Conservation (phyloP, 2,113 vertebrate genomes). For the Corythoichthys haematopterus region DNA sequence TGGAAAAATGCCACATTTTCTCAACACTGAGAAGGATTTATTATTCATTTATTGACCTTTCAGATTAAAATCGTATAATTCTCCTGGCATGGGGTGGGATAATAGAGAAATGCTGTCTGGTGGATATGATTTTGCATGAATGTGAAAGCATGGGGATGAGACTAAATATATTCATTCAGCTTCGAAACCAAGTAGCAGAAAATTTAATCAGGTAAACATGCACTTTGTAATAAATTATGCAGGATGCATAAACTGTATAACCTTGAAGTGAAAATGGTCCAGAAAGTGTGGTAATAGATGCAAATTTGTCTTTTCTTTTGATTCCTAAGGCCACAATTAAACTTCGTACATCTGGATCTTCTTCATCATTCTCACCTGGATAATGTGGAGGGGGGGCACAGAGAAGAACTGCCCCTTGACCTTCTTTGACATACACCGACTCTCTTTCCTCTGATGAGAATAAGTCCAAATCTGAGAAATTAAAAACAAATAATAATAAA, state of each 20-base stretch:
- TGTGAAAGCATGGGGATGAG: conserved; percentile 3
- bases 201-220: not conserved
- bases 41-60: conserved; percentile 54
- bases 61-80: conserved; percentile 27
- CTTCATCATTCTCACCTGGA: conserved; percentile 76
- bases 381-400: conserved; percentile 87
- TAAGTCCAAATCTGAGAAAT: conserved; percentile 82
- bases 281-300: not conserved
- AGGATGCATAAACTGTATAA: not conserved
- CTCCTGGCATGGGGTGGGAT: conserved; percentile 16
- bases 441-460: conserved; percentile 90
- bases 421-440: conserved; percentile 84
- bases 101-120: conserved; percentile 5
- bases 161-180: not conserved
- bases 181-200: not conserved
- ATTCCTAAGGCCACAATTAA: not conserved
- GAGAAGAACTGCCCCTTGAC: conserved; percentile 87
- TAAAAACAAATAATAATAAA: not conserved
- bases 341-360: not conserved
- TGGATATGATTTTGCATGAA: conserved; percentile 29
- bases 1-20: conserved; percentile 25
- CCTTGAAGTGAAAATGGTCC: not conserved
- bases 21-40: conserved; percentile 14
- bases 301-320: not conserved
- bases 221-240: not conserved